Base-by-base conservation (phyloP, 2,888 invertebrate genomes). In the Eupithecia subfuscata region DNA sequence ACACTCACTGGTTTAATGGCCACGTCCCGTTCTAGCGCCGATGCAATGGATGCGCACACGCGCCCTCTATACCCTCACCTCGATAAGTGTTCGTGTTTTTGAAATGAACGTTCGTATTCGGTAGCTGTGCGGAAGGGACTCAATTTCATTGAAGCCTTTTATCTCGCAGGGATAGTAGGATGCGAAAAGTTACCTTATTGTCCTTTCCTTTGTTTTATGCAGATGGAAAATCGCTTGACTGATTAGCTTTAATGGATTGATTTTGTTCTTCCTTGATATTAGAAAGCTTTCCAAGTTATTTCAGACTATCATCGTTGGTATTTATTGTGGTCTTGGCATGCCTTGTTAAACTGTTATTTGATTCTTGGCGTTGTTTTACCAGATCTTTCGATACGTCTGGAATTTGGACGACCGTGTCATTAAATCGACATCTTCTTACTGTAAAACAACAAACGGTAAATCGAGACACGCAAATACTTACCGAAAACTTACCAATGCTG, bases 1-100 rank as follows among this genome's bases (percentile, higher is more conserved):
- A 73, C 84, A 81, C 93, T 73, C 79, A 75, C 16, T 56, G 71
- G 71, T 14, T 65, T 73, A 68, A 69, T 76, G 81, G 78, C 80
- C 77, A 84, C 25, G 80, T 88, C 90, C 86, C 87, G 75, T 81
- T 91, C 85, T 70, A 80, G 75, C 85, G 78, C 78, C 84, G 84
- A 86, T 91, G 90, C 91, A 89, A 88, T 91, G 90, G 91, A 92
- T 93, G 94, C 91, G 91, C 92, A 88, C 88, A 91, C 92, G 90
- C 92, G 91, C 89, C 90, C 91, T 90, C 91, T 91, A 90, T 93
- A 88, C 88, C 88, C 88, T 89, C 90, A 86, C 89, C 87, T 89
- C 91, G 90, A 93, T 93, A 91, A 90, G 88, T 89, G 87, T 90
- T 91, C 89, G 88, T 90, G 88, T 90, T 91, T 76, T 93, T 90